Base-by-base conservation (phyloP, 2,888 invertebrate species). In the Phengaris arion region DNA sequence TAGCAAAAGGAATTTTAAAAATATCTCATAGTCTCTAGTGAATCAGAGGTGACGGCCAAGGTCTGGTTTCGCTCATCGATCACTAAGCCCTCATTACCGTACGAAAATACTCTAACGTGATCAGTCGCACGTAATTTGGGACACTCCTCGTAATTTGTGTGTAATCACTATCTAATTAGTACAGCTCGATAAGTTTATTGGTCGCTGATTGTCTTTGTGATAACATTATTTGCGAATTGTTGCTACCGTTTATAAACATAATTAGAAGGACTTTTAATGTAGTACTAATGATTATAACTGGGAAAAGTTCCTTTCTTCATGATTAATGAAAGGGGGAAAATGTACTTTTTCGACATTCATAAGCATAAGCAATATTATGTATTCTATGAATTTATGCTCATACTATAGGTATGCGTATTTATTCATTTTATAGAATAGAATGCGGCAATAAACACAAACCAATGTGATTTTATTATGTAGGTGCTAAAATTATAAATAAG, bases 401-500 rank as follows among this genome's bases (percentile, higher is more conserved):
- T 35, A 35, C 35, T 2, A 35, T 35, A 35, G 35, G 35, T 35
- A 35, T 35, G 35, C 35, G 35, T 35, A 35, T 35, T 22, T 22
- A 46, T 46, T 46, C 48, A 48, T 48, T 59, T 22, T 12, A 64
- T 64, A 45, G 35, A 64, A 64, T 12, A 45, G 64, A 64, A 64
- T 45, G 35, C 64, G 64, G 35, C 64, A 45, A 64, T 35, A 12
- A 13, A 64, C 35, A 35, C 64, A 45, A 64, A 64, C 6, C 35
- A 64, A 64, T 64, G 64, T 13, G 64, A 64, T 35, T 64, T 64
- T 35, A 12, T 64, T 45, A 64, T 12, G 64, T 64, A 64, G 35
- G 64, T 64, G 64, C 35, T 64, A 64, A 45, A 64, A 64, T 64
- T 52, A 52, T 72, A 35, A 72, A 72, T 72, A 35, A 69, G 15